phyloP scores from a whole-genome alignment of 2,113 vertebrate species.

The Coturnix japonica region DNA sequence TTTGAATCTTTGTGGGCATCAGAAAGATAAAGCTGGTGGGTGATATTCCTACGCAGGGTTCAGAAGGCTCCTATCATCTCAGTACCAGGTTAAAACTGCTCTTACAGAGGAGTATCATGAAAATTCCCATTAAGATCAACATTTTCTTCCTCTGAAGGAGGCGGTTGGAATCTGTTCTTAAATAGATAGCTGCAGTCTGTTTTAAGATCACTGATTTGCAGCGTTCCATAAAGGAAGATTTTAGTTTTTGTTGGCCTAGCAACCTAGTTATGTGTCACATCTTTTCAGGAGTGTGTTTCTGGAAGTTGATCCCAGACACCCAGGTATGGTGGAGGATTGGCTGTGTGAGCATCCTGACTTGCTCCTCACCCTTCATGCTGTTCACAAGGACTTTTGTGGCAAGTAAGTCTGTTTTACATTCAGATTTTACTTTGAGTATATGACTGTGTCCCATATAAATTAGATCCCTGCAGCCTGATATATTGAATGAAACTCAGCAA shows the following conservation, averaged over 20 bases:
- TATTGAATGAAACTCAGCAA: not conserved
- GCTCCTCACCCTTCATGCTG: conserved; percentile 73
- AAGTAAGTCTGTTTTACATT: conserved; percentile 77
- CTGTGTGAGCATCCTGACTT: conserved; percentile 72
- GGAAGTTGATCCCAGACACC: conserved; percentile 93
- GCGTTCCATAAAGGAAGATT: not conserved
- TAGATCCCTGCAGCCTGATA: not conserved
- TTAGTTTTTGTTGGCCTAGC: not conserved
- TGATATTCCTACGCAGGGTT: not conserved
- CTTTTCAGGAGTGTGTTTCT: conserved; percentile 87
- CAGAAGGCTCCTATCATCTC: not conserved
- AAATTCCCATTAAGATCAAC: not conserved
- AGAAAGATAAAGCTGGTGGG: not conserved
- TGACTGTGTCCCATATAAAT: not conserved
- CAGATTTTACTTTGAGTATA: not conserved
- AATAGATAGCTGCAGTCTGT: not conserved
- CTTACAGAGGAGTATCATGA: not conserved
- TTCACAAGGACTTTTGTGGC: conserved; percentile 84
- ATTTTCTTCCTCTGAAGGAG: not conserved
- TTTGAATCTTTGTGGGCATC: not conserved
- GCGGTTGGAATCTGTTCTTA: not conserved
- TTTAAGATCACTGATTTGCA: not conserved
- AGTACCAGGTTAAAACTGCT: not conserved
- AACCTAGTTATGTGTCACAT: not conserved
- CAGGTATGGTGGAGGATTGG: conserved; percentile 83